Percentiles rank a stretch among this genome's conserved stretches.
phyloP scores from a whole-genome alignment of 1,140 invertebrate genomes.

The Vanessa tameamea region DNA sequence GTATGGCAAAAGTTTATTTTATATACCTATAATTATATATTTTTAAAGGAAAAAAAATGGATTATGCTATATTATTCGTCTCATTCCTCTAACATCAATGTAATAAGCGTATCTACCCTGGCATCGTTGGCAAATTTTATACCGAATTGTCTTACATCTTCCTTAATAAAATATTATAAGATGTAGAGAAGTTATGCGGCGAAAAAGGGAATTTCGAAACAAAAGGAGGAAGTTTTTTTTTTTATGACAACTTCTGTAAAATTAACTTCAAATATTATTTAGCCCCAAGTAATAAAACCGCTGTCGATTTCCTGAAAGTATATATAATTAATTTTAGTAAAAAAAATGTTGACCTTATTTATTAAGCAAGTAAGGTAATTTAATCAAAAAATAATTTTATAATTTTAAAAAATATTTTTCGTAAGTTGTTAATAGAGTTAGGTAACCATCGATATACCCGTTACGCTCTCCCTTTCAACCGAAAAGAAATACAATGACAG shows the following conservation, averaged over 20 bases:
- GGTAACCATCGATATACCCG: too few relatives aligned
- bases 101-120: neutral
- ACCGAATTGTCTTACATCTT: constrained; percentile 1
- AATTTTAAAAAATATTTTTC: too few relatives aligned
- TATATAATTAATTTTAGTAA: neutral
- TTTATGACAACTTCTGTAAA: neutral
- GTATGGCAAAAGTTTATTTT: too few relatives aligned
- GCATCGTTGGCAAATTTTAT: neutral
- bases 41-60: too few relatives aligned
- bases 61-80: neutral
- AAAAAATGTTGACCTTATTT: too few relatives aligned
- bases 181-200: neutral
- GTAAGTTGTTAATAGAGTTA: too few relatives aligned
- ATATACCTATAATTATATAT: too few relatives aligned
- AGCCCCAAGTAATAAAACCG: constrained; percentile 5
- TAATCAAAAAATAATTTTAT: too few relatives aligned
- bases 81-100: neutral
- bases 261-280: neutral
- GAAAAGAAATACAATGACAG: too few relatives aligned
- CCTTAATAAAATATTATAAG: constrained; percentile 6
- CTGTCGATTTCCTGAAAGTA: constrained; percentile 7
- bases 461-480: too few relatives aligned
- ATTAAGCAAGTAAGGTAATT: too few relatives aligned
- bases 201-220: neutral
- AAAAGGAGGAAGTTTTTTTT: neutral